These are phyloP conservation scores for Oeneis ivallda DNA, from an alignment of 2,888 invertebrate genomes.

Conservation along the genomic window DNA sequence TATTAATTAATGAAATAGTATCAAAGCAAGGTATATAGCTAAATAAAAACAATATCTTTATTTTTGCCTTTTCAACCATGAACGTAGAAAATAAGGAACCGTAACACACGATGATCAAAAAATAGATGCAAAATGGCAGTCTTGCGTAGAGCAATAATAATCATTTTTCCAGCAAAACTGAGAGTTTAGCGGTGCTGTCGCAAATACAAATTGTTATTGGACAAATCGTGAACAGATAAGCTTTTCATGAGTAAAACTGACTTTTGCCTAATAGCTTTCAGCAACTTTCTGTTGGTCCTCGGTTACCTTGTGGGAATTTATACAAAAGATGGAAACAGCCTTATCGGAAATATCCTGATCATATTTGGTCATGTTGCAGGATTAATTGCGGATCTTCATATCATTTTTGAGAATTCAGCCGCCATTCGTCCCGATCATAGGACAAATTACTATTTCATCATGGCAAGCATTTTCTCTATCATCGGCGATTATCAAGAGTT, in stretches of 20 bases:
- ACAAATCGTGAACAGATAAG: not conserved
- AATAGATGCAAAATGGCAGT: not conserved
- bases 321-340: slow-evolving; percentile 31
- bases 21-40: not conserved
- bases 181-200: not conserved
- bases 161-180: not conserved
- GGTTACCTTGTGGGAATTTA: slow-evolving; percentile 47
- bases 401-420: slow-evolving; percentile 12
- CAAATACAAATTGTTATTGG: not conserved
- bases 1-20: not conserved
- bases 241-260: slow-evolving; percentile 42
- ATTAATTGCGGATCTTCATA: slow-evolving; percentile 26
- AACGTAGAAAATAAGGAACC: not conserved
- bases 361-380: slow-evolving; percentile 48
- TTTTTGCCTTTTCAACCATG: not conserved
- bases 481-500: slow-evolving; percentile 53
- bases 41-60: not conserved
- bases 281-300: slow-evolving; percentile 46
- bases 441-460: slow-evolving; percentile 47
- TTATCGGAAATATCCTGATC: slow-evolving; percentile 45
- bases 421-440: slow-evolving; percentile 20
- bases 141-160: not conserved
- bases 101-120: not conserved
- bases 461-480: slow-evolving; percentile 50
- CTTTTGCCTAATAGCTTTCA: slow-evolving; percentile 48